Conservation (phyloP, 2,113 vertebrate genomes). For the Toxotes jaculatrix region DNA sequence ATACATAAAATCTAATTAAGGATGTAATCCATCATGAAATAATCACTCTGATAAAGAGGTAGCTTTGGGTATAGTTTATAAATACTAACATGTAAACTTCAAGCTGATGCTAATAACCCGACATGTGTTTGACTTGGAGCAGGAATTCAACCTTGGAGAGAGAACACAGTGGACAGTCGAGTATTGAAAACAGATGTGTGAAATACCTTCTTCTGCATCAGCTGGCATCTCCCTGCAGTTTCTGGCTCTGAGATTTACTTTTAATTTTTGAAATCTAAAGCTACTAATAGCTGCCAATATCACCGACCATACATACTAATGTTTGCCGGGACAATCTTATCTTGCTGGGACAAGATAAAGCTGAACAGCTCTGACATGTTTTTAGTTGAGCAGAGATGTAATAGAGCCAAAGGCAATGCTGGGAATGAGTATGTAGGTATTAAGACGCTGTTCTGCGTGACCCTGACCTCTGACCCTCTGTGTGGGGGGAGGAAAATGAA, state of each 20-base stretch:
- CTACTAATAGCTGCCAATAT: conserved; percentile 19
- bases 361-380: not conserved
- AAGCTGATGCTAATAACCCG: conserved; percentile 43
- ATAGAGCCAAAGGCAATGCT: not conserved
- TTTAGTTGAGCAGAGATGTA: not conserved
- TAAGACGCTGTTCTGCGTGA: not conserved
- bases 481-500: not conserved
- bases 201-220: conserved; percentile 73
- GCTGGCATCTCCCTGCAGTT: conserved; percentile 65
- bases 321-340: not conserved
- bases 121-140: conserved; percentile 43
- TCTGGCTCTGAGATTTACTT: conserved; percentile 43
- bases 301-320: not conserved
- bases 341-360: conserved; percentile 4
- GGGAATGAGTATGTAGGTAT: not conserved
- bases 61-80: conserved; percentile 25
- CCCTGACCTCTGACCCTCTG: conserved; percentile 23
- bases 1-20: not conserved
- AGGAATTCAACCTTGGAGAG: conserved; percentile 66
- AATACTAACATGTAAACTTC: conserved; percentile 44
- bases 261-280: conserved; percentile 54
- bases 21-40: not conserved
- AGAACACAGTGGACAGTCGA: conserved; percentile 74
- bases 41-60: conserved; percentile 5
- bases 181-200: conserved; percentile 78